Percentiles rank a stretch among this genome's conserved stretches.
These are phyloP conservation scores for Paratrypauchen microcephalus DNA, from an alignment of 2,797 vertebrate species.

Conservation along the genomic window DNA sequence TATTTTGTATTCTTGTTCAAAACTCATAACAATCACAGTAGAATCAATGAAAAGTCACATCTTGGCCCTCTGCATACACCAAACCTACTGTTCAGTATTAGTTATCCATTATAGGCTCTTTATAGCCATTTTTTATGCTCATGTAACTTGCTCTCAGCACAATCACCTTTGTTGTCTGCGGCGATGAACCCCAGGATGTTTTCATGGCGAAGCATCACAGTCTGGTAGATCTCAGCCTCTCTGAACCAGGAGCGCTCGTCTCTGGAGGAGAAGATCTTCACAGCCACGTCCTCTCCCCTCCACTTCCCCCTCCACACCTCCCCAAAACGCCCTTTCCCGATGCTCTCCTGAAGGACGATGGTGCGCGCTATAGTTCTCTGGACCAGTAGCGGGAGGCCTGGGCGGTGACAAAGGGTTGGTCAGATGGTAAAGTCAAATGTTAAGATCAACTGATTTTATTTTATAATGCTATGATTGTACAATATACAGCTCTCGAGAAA, in stretches of 20 bases:
- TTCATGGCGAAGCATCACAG: constrained; percentile 93
- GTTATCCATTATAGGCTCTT: no score
- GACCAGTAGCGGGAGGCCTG: constrained; percentile 92
- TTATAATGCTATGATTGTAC: no score
- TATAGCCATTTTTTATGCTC: no score
- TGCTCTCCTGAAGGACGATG: constrained; percentile 92
- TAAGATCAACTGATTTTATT: not conserved
- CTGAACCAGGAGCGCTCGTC: constrained; percentile 97
- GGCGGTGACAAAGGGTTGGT: not conserved
- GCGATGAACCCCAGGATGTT: constrained; percentile 98
- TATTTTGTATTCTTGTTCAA: no score
- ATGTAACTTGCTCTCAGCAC: no score
- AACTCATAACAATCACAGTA: no score
- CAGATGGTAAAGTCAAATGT: not conserved
- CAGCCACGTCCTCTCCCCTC: constrained; percentile 95
- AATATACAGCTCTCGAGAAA: no score
- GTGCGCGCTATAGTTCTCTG: constrained; percentile 96
- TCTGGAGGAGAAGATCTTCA: constrained; percentile 97
- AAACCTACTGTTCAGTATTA: no score
- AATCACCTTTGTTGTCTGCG: constrained; percentile 94
- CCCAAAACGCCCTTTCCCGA: constrained; percentile 93
- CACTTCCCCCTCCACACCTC: constrained; percentile 96
- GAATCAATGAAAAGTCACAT: no score
- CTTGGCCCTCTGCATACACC: no score
- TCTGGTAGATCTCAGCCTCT: constrained; percentile 97